Evolutionary conservation across 2,113 vertebrate species (phyloP).

Genomic region (Corydoras maculifer): DNA sequence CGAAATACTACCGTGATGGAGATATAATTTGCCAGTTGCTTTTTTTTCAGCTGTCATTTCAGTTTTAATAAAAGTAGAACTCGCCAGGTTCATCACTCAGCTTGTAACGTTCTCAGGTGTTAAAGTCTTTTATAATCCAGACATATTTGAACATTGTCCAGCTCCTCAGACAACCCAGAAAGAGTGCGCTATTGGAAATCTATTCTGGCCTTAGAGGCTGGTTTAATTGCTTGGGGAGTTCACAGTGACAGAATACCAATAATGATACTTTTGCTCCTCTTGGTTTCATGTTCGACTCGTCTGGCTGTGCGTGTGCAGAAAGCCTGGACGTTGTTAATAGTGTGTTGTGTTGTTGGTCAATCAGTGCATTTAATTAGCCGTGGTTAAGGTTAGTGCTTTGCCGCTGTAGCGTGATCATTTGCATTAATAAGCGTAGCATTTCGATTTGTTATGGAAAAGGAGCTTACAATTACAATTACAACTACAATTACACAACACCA

Average conservation of each 20-base stretch:
- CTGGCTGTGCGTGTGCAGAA: neutral
- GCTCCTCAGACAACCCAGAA: conserved; percentile 12
- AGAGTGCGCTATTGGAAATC: conserved; percentile 35
- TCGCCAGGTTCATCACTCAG: no score
- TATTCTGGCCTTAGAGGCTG: conserved; percentile 26
- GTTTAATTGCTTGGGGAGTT: conserved; percentile 50
- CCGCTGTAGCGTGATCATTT: conserved; percentile 2
- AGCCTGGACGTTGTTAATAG: conserved; percentile 29
- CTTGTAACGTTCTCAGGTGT: neutral
- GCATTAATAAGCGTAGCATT: conserved; percentile 24
- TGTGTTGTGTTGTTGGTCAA: conserved; percentile 32
- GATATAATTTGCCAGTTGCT: no score
- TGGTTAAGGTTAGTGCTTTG: conserved; percentile 17
- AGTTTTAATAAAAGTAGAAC: no score
- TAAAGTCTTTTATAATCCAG: neutral
- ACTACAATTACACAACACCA: conserved; percentile 10
- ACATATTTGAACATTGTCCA: neutral
- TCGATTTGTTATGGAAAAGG: conserved; percentile 23
- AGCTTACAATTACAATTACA: no score
- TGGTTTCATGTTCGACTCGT: neutral
- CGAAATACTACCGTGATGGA: no score
- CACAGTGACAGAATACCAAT: conserved; percentile 17
- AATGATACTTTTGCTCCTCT: conserved; percentile 22
- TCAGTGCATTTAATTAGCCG: conserved; percentile 50
- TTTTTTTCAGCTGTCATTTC: no score